Evolutionary conservation across 2,888 invertebrate species (phyloP).

Genomic region (Macrophya annulata): DNA sequence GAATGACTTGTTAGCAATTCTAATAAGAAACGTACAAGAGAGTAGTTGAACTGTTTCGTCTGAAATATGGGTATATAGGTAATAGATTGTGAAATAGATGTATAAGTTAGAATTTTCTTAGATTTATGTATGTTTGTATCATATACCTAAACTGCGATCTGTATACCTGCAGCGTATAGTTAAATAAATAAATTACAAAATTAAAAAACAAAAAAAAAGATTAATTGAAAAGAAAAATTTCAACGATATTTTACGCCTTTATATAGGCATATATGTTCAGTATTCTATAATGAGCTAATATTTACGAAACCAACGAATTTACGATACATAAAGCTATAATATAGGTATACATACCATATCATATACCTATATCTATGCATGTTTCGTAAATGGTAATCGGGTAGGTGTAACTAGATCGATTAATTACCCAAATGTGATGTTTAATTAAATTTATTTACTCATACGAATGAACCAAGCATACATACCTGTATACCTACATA

Average conservation of each 20-base stretch:
- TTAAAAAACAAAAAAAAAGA: not conserved
- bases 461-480: not conserved
- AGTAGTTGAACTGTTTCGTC: conserved; percentile 9
- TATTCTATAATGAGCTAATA: not conserved
- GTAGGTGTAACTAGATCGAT: conserved; percentile 45
- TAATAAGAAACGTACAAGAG: conserved; percentile 32
- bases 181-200: not conserved
- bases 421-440: conserved; percentile 61
- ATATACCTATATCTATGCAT: not conserved
- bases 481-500: not conserved
- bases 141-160: not conserved
- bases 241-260: not conserved
- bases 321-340: not conserved
- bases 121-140: not conserved
- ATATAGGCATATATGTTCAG: not conserved
- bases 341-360: not conserved
- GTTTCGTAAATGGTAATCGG: conserved; percentile 5
- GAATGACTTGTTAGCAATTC: conserved; percentile 47
- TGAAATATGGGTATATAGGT: not conserved
- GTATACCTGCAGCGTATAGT: not conserved
- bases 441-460: conserved; percentile 59
- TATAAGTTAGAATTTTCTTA: conserved; percentile 14
- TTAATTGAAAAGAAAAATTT: not conserved
- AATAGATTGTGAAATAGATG: conserved; percentile 24
- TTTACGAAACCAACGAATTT: too few species aligned